These are phyloP conservation scores for Trachelus iudaicus DNA, from an alignment of 2,888 invertebrate genomes.

Conservation along the genomic window DNA sequence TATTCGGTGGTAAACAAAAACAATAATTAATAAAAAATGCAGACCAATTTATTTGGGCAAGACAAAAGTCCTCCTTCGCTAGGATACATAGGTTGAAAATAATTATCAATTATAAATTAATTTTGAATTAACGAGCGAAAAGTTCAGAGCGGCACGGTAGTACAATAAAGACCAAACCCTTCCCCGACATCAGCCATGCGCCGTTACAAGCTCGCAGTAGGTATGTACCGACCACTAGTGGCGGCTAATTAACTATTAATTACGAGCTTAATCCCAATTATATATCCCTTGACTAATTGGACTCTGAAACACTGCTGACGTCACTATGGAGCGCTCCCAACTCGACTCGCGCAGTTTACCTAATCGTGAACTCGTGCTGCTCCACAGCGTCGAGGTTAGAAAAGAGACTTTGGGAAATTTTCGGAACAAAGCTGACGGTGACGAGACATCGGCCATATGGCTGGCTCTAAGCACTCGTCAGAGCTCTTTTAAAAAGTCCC, in stretches of 20 bases:
- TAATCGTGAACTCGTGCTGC: neutral
- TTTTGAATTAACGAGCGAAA: constrained; percentile 52
- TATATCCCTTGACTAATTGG: constrained; percentile 58
- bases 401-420: constrained; percentile 2
- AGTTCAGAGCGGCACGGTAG: constrained; percentile 24
- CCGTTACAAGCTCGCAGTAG: constrained; percentile 2
- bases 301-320: constrained; percentile 48
- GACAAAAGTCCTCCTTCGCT: neutral
- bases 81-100: constrained; percentile 27
- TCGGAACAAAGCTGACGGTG: constrained; percentile 6
- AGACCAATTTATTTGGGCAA: neutral
- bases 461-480: neutral
- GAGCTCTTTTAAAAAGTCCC: neutral
- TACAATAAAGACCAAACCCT: constrained; percentile 43
- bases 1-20: neutral
- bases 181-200: constrained; percentile 20
- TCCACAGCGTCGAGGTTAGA: neutral
- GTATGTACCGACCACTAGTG: constrained; percentile 11
- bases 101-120: constrained; percentile 57
- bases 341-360: neutral
- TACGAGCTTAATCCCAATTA: constrained; percentile 59
- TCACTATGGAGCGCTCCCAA: constrained; percentile 14
- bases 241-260: constrained; percentile 60
- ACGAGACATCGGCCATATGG: constrained; percentile 6
- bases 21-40: neutral